Conservation (phyloP, 1,140 invertebrate genomes). For the Chironomus striatipennis region DNA sequence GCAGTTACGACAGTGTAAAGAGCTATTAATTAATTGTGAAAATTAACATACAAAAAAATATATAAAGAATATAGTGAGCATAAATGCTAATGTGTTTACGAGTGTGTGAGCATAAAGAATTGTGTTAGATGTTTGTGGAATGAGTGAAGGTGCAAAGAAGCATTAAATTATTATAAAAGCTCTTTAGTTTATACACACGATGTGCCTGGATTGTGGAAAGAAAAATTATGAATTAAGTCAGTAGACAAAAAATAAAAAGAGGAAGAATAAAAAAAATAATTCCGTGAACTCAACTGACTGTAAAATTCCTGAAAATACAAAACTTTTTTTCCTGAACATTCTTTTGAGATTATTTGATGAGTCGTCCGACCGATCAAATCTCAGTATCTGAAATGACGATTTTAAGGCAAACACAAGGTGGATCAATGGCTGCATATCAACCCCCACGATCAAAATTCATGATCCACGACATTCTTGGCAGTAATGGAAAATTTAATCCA, state of each 20-base stretch:
- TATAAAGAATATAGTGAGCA: neutral
- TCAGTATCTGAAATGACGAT: slow-evolving; percentile 6
- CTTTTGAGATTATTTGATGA: neutral
- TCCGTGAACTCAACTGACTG: neutral
- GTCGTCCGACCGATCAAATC: neutral
- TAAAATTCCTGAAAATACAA: neutral
- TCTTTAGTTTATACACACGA: neutral
- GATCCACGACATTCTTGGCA: slow-evolving; percentile 68
- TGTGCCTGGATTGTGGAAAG: neutral
- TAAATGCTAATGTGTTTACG: slow-evolving; percentile 23
- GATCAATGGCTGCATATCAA: slow-evolving; percentile 43
- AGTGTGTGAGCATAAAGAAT: slow-evolving; percentile 17
- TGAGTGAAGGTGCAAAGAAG: neutral
- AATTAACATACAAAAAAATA: neutral
- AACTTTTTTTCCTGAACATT: neutral
- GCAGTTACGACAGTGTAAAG: no score
- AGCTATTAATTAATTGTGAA: no score
- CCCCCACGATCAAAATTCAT: slow-evolving; percentile 63
- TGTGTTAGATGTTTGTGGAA: neutral
- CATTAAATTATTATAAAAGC: slow-evolving; percentile 23
- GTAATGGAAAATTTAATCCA: slow-evolving; percentile 37
- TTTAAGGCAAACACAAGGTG: slow-evolving; percentile 26
- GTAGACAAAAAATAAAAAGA: neutral
- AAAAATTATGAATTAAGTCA: neutral
- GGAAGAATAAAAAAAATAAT: neutral